Evolutionary conservation across 1,140 invertebrate genomes (phyloP).

Genomic region (Diuraphis noxia): DNA sequence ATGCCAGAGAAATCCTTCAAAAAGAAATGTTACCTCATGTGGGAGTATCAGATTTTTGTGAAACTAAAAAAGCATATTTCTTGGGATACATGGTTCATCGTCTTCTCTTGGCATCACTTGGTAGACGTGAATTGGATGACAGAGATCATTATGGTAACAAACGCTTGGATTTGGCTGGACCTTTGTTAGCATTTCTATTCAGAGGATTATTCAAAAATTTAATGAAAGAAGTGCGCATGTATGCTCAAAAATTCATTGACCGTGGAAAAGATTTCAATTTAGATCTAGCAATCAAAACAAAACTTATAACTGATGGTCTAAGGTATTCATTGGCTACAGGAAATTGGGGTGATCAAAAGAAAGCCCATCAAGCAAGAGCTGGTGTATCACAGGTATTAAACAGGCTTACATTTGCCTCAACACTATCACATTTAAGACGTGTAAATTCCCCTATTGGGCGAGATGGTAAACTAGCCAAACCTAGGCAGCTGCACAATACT

Average conservation of each 20-base stretch:
- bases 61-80: constrained; percentile 99
- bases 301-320: constrained; percentile 97
- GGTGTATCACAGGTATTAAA: constrained; percentile 94
- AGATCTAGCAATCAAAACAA: constrained; percentile 95
- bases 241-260: constrained; percentile 99
- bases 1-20: constrained; percentile 97
- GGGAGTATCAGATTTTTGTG: constrained; percentile 97
- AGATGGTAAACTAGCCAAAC: constrained; percentile 97
- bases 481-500: constrained; percentile 97
- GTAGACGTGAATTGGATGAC: constrained; percentile 94
- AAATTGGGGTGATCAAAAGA: constrained; percentile 99
- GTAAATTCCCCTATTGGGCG: constrained; percentile 98
- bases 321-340: constrained; percentile 97
- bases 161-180: constrained; percentile 94
- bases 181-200: constrained; percentile 93
- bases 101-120: constrained; percentile 88
- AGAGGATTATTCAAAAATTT: constrained; percentile 91
- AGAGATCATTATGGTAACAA: constrained; percentile 99
- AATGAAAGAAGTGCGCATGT: constrained; percentile 94
- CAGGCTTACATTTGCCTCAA: constrained; percentile 95
- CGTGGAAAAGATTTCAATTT: constrained; percentile 97
- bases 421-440: constrained; percentile 93
- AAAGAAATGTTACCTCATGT: constrained; percentile 99
- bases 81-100: constrained; percentile 72
- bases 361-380: constrained; percentile 96